Evolutionary conservation across 2,113 vertebrate species (phyloP).

Genomic region (Dromaius novaehollandiae): DNA sequence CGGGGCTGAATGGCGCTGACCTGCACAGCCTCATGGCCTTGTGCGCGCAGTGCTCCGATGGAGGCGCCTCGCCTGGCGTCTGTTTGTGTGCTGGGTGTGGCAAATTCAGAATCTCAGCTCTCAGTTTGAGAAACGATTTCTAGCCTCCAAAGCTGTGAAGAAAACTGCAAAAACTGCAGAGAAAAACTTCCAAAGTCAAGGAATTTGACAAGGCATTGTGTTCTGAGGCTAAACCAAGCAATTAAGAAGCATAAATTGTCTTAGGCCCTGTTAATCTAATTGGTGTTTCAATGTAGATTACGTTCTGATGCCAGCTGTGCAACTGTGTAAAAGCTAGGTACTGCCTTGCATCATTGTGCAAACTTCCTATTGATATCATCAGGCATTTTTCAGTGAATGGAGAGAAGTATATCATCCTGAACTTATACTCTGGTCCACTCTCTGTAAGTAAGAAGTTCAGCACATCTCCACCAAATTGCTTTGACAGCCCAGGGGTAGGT

Average conservation of each 20-base stretch:
- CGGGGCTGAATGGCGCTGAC: too few species aligned
- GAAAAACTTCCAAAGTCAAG: not conserved
- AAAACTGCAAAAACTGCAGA: not conserved
- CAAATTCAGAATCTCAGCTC: not conserved
- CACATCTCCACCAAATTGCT: not conserved
- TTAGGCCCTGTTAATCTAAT: not conserved
- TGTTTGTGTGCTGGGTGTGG: too few species aligned
- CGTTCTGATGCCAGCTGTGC: not conserved
- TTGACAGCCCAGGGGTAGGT: not conserved
- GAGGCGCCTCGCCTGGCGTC: too few species aligned
- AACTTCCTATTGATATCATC: too few species aligned
- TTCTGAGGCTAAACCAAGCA: not conserved
- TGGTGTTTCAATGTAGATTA: not conserved
- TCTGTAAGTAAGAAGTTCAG: not conserved
- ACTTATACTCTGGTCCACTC: not conserved
- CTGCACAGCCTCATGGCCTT: too few species aligned
- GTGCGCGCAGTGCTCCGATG: too few species aligned
- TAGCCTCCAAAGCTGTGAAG: not conserved
- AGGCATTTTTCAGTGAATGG: not conserved
- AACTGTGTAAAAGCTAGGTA: not conserved
- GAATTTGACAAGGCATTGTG: not conserved
- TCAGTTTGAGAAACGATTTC: not conserved
- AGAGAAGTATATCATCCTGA: too few species aligned
- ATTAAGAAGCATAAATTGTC: not conserved
- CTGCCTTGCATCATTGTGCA: not conserved